Evolutionary conservation across 2,797 vertebrate genomes (phyloP).

Genomic region (Diglossa cyanea): DNA sequence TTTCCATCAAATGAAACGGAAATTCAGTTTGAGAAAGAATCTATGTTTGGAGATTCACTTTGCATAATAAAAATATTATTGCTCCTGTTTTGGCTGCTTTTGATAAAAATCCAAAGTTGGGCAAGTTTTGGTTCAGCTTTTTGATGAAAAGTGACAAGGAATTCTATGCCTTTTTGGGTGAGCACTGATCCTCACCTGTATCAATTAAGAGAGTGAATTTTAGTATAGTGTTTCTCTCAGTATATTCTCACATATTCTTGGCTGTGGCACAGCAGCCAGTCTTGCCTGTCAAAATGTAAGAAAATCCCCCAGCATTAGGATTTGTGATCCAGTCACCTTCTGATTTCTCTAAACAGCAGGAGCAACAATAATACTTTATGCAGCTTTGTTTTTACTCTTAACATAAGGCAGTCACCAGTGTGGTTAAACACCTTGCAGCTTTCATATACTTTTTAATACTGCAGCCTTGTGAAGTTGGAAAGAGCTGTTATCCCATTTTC

Average conservation of each 20-base stretch:
- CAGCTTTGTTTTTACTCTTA: not conserved
- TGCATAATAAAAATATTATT: not conserved
- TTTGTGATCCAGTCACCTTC: not conserved
- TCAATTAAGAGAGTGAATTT: not conserved
- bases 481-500: not conserved
- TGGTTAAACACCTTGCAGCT: not conserved
- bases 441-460: not conserved
- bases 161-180: not conserved
- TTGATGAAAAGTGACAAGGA: not conserved
- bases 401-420: not conserved
- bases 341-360: not conserved
- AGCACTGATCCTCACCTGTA: not conserved
- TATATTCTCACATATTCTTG: not conserved
- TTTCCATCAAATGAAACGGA: not conserved
- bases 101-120: not conserved
- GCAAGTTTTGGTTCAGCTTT: not conserved
- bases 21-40: not conserved
- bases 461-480: not conserved
- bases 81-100: not conserved
- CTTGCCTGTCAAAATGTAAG: not conserved
- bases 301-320: not conserved
- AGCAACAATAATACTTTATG: not conserved
- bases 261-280: not conserved
- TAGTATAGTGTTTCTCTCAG: not conserved
- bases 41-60: not conserved